Evolutionary conservation across 1,140 invertebrate species (phyloP).

Genomic region (Drosophila hydei): DNA sequence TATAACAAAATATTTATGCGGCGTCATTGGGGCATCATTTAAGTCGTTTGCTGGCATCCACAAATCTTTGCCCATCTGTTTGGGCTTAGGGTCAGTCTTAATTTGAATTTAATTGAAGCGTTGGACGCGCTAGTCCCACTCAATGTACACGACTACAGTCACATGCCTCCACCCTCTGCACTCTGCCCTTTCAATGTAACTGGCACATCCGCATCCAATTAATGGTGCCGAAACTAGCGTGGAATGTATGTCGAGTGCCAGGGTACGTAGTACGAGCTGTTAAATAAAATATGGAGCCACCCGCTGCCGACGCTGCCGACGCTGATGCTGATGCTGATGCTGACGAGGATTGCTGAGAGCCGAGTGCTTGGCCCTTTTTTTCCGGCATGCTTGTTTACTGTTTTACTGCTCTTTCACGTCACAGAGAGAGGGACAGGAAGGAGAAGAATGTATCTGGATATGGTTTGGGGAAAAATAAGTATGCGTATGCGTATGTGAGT

Average conservation of each 20-base stretch:
- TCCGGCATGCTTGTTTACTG: constrained; percentile 62
- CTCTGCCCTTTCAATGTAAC: constrained; percentile 53
- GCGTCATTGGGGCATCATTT: constrained; percentile 78
- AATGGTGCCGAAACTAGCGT: constrained; percentile 77
- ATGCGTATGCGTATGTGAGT: constrained; percentile 21
- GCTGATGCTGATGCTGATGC: constrained; percentile 13
- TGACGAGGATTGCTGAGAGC: constrained; percentile 30
- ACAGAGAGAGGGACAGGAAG: not conserved
- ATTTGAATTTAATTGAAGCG: constrained; percentile 80
- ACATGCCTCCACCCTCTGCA: not conserved
- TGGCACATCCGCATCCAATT: constrained; percentile 81
- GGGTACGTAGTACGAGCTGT: constrained; percentile 60
- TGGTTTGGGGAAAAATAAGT: not conserved
- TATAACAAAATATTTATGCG: constrained; percentile 77
- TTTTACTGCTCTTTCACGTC: constrained; percentile 56
- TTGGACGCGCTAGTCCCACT: constrained; percentile 30
- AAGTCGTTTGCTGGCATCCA: constrained; percentile 54
- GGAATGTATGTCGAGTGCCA: constrained; percentile 75
- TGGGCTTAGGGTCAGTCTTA: constrained; percentile 68
- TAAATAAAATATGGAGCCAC: constrained; percentile 75
- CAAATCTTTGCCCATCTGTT: constrained; percentile 68
- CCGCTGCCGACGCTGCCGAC: constrained; percentile 25
- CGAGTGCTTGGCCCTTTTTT: constrained; percentile 65
- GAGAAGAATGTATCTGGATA: constrained; percentile 1
- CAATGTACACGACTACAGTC: not conserved